Evolutionary conservation across 2,113 vertebrate species (phyloP).

Genomic region (Shinisaurus crocodilurus): DNA sequence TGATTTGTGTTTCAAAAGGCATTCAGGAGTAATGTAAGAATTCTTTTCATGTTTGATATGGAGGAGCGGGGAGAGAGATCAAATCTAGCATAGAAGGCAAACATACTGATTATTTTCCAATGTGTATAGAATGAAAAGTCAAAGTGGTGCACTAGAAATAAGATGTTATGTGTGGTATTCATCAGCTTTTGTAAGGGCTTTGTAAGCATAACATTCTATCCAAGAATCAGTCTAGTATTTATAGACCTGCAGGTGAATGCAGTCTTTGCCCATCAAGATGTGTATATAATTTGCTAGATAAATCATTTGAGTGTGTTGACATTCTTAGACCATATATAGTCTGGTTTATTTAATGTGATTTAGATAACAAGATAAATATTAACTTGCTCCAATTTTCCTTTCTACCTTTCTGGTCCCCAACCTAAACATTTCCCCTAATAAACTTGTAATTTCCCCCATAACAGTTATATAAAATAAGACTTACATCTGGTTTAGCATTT

Average conservation of each 20-base stretch:
- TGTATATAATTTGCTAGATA: conserved; percentile 46
- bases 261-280: background rate
- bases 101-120: background rate
- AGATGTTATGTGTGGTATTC: background rate
- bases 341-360: background rate
- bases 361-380: background rate
- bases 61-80: conserved; percentile 22
- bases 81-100: background rate
- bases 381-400: background rate
- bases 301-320: conserved; percentile 25
- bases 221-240: background rate
- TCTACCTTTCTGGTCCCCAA: conserved; percentile 11
- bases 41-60: conserved; percentile 35
- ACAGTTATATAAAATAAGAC: background rate
- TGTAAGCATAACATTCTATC: conserved; percentile 34
- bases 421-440: background rate
- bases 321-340: conserved; percentile 20
- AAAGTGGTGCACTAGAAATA: background rate
- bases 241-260: background rate
- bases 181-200: background rate
- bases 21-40: background rate
- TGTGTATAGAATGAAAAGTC: conserved; percentile 11
- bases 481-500: background rate
- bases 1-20: background rate
- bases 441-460: background rate